Base-by-base conservation (phyloP, 1,140 invertebrate genomes). In the Neoseiulus cucumeris region DNA sequence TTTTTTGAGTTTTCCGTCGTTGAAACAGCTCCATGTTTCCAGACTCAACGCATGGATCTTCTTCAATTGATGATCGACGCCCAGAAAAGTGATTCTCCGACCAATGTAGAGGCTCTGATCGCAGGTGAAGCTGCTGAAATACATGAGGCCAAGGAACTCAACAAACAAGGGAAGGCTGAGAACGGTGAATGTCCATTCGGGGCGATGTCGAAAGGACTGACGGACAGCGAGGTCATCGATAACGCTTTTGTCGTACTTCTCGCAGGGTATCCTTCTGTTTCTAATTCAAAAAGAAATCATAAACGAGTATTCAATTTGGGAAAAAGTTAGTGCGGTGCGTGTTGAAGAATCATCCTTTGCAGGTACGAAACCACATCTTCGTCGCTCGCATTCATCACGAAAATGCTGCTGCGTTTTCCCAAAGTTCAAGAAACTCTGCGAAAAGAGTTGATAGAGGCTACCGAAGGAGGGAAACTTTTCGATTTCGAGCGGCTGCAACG, bases 221-320 rank as follows among this genome's bases (percentile, higher is more conserved):
- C 64, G 1, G 66, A 67, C 14, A n/a, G 22, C 7, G 73, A 75
- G 41, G 72, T 80, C 39, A 71, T 77, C 25, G 74, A 72, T 2
- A 76, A 79, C 47, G 73, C 74, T 14, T 72, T 76, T 65, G 65
- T 79, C 0, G 77, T 80, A 66, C 66, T 80, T 22, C 64, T 79
- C 6, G 79, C 76, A 12, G 78, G 78, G 51, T 59, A 59, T 18
- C 14, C 9, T 6, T 39, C 33, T 39, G 4, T 39, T 39, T 9
- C n/a, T n/a, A n/a, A n/a, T n/a, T n/a, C n/a, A n/a, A n/a, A n/a
- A n/a, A n/a, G n/a, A n/a, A n/a, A n/a, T n/a, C n/a, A n/a, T n/a
- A n/a, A n/a, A n/a, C n/a, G n/a, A n/a, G n/a, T n/a, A n/a, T n/a
- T n/a, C n/a, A n/a, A n/a, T n/a, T n/a, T n/a, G n/a, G n/a, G n/a